Evolutionary conservation across 2,888 invertebrate genomes (phyloP).

Genomic region (Andrena bicolor): DNA sequence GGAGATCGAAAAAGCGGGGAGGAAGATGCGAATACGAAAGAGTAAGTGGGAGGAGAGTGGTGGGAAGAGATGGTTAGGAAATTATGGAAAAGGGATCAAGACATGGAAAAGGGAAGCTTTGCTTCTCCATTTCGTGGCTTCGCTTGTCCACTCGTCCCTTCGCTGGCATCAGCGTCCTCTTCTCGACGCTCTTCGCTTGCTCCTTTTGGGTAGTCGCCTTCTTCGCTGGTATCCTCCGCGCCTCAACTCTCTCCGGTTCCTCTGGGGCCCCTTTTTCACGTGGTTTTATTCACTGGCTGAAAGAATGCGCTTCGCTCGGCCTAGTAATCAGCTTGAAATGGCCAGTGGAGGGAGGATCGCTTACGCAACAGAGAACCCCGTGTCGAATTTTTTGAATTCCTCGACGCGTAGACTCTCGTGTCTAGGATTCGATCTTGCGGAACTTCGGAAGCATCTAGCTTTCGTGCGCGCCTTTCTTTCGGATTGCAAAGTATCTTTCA

Average conservation of each 20-base stretch:
- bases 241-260: slow-evolving; percentile 47
- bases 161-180: slow-evolving; percentile 41
- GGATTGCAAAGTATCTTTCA: not conserved
- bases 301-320: slow-evolving; percentile 75
- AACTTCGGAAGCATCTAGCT: not conserved
- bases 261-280: slow-evolving; percentile 32
- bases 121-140: slow-evolving; percentile 16
- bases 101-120: not conserved
- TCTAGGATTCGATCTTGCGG: not conserved
- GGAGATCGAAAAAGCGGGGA: not conserved
- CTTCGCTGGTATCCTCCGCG: slow-evolving; percentile 39
- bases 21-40: not conserved
- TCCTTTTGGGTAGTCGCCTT: slow-evolving; percentile 35
- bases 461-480: not conserved
- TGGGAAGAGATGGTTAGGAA: not conserved
- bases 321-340: slow-evolving; percentile 80
- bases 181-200: slow-evolving; percentile 44
- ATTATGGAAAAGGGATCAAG: not conserved
- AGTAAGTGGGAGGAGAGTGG: not conserved
- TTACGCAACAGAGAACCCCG: slow-evolving; percentile 80
- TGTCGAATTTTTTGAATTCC: slow-evolving; percentile 79
- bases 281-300: slow-evolving; percentile 67
- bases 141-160: slow-evolving; percentile 2
- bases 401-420: slow-evolving; percentile 35
- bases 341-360: slow-evolving; percentile 65